Base-by-base conservation (phyloP, 2,113 vertebrate genomes). In the Zosterops japonicus region DNA sequence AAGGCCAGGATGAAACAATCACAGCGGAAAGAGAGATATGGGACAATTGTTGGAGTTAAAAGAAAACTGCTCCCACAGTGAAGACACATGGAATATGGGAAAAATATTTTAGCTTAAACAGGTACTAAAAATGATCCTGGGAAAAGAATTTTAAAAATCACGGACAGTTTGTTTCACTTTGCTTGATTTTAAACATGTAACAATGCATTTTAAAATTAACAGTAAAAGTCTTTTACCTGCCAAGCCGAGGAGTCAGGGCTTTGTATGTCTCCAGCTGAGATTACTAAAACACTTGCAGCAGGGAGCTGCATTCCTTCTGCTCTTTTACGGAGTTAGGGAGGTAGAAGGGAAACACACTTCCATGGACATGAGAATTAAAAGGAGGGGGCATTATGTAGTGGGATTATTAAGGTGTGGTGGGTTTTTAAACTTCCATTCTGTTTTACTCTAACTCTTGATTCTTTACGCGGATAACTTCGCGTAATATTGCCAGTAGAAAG, bases 281-380 rank as follows among this genome's bases (percentile, higher is more conserved):
- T 75, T 86, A 35, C 55, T 96, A 15, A 94, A 95, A 80, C 70
- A 71, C 29, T 93, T 94, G 57, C 94, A 88, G 84, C 89, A 88
- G 89, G 91, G 94, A 94, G 85, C 89, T 96, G 83, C 95, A 93
- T 96, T 96, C 94, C 72, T 95, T 93, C 79, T 87, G 52, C 82
- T 86, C 56, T 63, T 96, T 86, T 41, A 74, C 63, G 9, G 70
- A 88, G 69, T 55, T 60, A 47, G 60, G 64, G 64, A 74, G 74
- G 44, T 67, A n/a, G 82, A 71, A 82, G 72, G 50, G 69, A 83
- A 89, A 46, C 65, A 49, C 63, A 12, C 14, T 87, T 39, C 49
- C 49, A 13, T 36, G 83, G 49, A 28, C 19, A 1, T 28, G 44
- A 75, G 24, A 82, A 72, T 15, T 47, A 67, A 87, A 87, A 78